Evolutionary conservation across 2,113 vertebrate species (phyloP).

Genomic region (Motacilla tschutschensis): DNA sequence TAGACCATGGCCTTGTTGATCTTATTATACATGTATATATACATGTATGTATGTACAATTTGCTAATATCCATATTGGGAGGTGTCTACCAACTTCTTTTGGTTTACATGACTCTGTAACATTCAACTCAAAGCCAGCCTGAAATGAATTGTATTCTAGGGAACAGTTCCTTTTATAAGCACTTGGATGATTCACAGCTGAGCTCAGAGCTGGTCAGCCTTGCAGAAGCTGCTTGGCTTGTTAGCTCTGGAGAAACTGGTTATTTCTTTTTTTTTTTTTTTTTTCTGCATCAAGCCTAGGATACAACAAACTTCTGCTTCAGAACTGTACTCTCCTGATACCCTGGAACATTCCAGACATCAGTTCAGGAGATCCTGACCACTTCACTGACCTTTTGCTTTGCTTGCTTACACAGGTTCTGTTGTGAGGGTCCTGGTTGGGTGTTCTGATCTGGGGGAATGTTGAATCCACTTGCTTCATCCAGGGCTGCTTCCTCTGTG

Average conservation of each 20-base stretch:
- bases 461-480: slow-evolving; percentile 92
- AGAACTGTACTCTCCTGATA: not conserved
- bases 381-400: slow-evolving; percentile 62
- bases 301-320: not conserved
- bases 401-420: not conserved
- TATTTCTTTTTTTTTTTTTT: not conserved
- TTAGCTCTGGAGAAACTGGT: not conserved
- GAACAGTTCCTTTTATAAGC: not conserved
- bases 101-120: not conserved
- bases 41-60: not conserved
- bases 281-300: not conserved
- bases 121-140: not conserved
- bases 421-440: slow-evolving; percentile 40
- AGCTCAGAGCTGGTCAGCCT: not conserved
- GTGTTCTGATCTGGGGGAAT: slow-evolving; percentile 79
- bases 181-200: not conserved
- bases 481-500: slow-evolving; percentile 86
- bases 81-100: not conserved
- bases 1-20: not conserved
- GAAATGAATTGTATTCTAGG: not conserved
- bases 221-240: not conserved
- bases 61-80: not conserved
- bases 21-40: not conserved
- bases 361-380: not conserved
- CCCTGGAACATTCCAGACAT: not conserved